phyloP scores from a whole-genome alignment of 2,888 invertebrate genomes.

The Mylabris sibirica region DNA sequence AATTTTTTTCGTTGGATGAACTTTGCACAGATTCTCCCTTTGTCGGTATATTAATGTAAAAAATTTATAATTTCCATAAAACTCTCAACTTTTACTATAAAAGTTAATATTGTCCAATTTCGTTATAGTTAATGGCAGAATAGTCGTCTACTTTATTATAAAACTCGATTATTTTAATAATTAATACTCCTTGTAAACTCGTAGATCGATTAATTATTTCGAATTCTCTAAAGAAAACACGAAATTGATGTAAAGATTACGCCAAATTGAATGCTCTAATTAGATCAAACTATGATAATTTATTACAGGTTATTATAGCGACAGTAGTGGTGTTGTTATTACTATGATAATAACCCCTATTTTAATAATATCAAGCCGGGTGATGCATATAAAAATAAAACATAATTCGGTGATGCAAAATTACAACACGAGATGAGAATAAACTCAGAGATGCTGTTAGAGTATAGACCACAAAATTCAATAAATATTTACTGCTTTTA shows the following conservation, averaged over 20 bases:
- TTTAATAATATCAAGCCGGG: slow-evolving; percentile 23
- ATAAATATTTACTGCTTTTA: slow-evolving; percentile 38
- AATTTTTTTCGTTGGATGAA: not conserved
- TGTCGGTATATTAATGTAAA: not conserved
- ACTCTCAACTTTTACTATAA: slow-evolving; percentile 3
- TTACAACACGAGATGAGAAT: not conserved
- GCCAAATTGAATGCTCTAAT: not conserved
- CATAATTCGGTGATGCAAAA: slow-evolving; percentile 19
- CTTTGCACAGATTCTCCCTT: not conserved
- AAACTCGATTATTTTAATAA: slow-evolving; percentile 4
- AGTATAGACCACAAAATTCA: slow-evolving; percentile 32
- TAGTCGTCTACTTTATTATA: not conserved
- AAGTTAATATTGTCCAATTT: slow-evolving; percentile 1
- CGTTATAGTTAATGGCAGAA: not conserved
- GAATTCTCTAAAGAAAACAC: not conserved
- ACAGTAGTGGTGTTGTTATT: not conserved
- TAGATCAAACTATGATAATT: too few species aligned
- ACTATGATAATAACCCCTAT: slow-evolving; percentile 19
- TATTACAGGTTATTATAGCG: too few species aligned
- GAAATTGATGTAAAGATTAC: not conserved
- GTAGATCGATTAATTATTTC: not conserved
- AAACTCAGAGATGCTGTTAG: slow-evolving; percentile 11
- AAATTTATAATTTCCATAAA: not conserved
- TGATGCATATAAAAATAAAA: slow-evolving; percentile 35
- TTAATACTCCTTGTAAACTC: not conserved